phyloP scores from a whole-genome alignment of 2,113 vertebrate genomes.

The Hydrochoerus hydrochaeris region DNA sequence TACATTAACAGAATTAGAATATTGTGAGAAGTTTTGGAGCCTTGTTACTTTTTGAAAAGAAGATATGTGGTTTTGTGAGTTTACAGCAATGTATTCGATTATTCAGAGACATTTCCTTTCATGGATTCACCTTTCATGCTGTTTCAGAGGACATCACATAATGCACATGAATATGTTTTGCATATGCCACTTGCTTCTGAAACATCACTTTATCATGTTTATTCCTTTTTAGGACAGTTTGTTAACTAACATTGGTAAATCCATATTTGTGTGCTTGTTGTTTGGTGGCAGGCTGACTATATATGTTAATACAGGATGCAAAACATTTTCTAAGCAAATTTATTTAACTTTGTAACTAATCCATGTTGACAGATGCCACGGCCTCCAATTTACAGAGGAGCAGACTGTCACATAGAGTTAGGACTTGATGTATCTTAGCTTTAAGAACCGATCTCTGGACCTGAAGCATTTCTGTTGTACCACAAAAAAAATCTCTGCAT shows the following conservation, averaged over 20 bases:
- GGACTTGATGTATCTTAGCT: neutral
- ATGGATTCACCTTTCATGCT: neutral
- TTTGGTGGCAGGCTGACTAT: neutral
- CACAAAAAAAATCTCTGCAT: neutral
- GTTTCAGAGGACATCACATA: neutral
- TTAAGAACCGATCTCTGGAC: neutral
- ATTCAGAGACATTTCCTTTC: neutral
- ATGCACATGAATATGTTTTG: neutral
- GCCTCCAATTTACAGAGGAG: neutral
- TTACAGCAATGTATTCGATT: neutral
- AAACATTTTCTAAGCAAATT: neutral
- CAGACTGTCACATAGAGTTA: neutral
- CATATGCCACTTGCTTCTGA: neutral
- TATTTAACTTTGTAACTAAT: conserved; percentile 19
- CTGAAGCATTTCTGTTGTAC: neutral
- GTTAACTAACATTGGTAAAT: neutral
- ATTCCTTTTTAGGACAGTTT: neutral
- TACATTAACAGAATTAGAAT: neutral
- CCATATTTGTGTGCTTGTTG: neutral
- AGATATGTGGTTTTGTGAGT: neutral
- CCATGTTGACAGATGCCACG: neutral
- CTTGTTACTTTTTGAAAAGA: neutral
- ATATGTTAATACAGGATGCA: neutral
- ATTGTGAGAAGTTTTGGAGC: neutral
- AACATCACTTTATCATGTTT: neutral